Conservation (phyloP, 1,140 invertebrate genomes). For the Oncopeltus fasciatus region DNA sequence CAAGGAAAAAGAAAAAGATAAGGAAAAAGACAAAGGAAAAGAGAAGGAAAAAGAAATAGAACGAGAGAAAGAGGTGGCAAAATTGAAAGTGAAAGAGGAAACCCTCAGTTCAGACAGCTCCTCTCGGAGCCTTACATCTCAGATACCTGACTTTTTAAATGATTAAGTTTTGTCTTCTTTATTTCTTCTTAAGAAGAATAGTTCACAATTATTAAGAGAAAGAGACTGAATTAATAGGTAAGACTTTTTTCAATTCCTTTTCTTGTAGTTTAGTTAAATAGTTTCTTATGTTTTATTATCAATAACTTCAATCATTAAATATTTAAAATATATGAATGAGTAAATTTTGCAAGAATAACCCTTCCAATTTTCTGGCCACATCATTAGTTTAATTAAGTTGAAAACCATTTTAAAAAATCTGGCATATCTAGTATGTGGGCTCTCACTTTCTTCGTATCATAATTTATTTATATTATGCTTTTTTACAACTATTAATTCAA, state of each 20-base stretch:
- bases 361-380: too few relatives aligned
- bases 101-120: constrained; percentile 48
- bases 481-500: too few relatives aligned
- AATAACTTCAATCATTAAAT: too few relatives aligned
- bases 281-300: not conserved
- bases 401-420: too few relatives aligned
- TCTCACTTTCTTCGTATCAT: too few relatives aligned
- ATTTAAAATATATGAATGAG: too few relatives aligned
- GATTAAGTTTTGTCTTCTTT: not conserved
- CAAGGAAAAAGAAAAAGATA: constrained; percentile 29
- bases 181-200: not conserved
- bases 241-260: not conserved
- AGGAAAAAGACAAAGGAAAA: not conserved
- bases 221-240: not conserved
- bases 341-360: too few relatives aligned
- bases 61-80: not conserved
- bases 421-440: too few relatives aligned
- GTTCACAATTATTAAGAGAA: not conserved
- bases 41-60: not conserved
- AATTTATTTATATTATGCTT: too few relatives aligned
- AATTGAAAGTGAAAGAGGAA: constrained; percentile 37
- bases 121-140: constrained; percentile 33
- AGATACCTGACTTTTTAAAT: not conserved
- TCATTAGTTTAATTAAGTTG: too few relatives aligned
- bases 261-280: not conserved